Evolutionary conservation across 2,113 vertebrate species (phyloP).

Genomic region (Symphodus melops): DNA sequence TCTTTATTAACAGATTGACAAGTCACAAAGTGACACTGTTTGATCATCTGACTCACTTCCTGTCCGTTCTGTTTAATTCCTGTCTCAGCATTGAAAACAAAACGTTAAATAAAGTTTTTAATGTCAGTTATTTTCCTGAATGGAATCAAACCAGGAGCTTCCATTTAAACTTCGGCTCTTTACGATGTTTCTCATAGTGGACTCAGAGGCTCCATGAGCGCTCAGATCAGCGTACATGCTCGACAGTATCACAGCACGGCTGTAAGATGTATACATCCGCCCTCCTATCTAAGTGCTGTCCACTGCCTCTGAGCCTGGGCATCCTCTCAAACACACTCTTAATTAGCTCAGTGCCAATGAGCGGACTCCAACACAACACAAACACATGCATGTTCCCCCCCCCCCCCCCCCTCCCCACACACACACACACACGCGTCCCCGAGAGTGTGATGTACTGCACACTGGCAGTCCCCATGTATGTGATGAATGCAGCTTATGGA

Average conservation of each 20-base stretch:
- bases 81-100: too few species aligned
- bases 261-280: neutral
- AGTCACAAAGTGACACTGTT: too few species aligned
- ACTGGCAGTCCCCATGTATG: conserved; percentile 41
- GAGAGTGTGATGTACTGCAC: conserved; percentile 62
- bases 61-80: too few species aligned
- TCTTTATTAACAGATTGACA: too few species aligned
- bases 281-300: conserved; percentile 13
- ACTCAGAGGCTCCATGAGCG: neutral
- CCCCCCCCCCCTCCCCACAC: conserved; percentile 4
- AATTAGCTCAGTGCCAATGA: conserved; percentile 65
- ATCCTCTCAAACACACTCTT: conserved; percentile 48
- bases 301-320: conserved; percentile 1
- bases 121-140: too few species aligned
- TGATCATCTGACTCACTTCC: too few species aligned
- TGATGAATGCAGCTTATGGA: conserved; percentile 73
- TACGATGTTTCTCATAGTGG: neutral
- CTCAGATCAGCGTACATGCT: neutral
- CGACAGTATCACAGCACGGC: conserved; percentile 3
- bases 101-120: too few species aligned
- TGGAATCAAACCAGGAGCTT: neutral
- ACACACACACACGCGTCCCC: conserved; percentile 37
- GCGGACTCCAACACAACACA: conserved; percentile 33
- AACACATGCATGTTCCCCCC: conserved; percentile 9
- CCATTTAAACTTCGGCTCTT: neutral